These are phyloP conservation scores for Apogon hyalosoma DNA, from an alignment of 2,797 vertebrate species.

Conservation along the genomic window DNA sequence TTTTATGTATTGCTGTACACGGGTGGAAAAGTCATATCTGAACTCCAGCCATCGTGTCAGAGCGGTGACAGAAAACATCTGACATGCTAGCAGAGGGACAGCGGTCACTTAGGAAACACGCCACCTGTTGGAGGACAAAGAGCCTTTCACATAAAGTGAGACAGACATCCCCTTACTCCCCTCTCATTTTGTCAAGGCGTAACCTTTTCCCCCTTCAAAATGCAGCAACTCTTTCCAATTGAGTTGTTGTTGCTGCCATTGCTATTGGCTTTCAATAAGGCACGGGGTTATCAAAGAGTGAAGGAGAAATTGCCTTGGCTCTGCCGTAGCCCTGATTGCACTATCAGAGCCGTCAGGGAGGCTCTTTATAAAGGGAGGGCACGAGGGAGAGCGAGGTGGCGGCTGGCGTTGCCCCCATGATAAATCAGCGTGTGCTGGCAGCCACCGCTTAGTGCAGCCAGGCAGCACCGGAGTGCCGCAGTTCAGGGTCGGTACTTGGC, in stretches of 20 bases:
- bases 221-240: constrained; percentile 86
- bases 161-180: constrained; percentile 76
- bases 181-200: constrained; percentile 78
- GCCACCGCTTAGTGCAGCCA: constrained; percentile 81
- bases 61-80: constrained; percentile 51
- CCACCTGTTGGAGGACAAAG: constrained; percentile 82
- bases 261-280: constrained; percentile 85
- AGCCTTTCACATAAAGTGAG: constrained; percentile 72
- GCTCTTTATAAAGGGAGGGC: constrained; percentile 86
- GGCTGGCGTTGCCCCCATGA: constrained; percentile 86
- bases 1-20: constrained; percentile 36
- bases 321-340: constrained; percentile 89
- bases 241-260: constrained; percentile 86
- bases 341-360: constrained; percentile 89
- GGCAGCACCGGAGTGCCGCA: constrained; percentile 78
- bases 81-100: constrained; percentile 48
- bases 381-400: constrained; percentile 80
- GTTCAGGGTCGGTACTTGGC: constrained; percentile 85
- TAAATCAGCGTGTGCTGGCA: constrained; percentile 86
- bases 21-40: constrained; percentile 49
- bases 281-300: constrained; percentile 87
- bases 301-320: constrained; percentile 89
- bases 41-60: constrained; percentile 53
- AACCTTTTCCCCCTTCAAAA: constrained; percentile 81
- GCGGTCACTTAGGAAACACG: constrained; percentile 67